Percentiles rank a stretch among this genome's conserved stretches.
Evolutionary conservation across 2,113 vertebrate genomes (phyloP).

Genomic region (Mobula birostris): DNA sequence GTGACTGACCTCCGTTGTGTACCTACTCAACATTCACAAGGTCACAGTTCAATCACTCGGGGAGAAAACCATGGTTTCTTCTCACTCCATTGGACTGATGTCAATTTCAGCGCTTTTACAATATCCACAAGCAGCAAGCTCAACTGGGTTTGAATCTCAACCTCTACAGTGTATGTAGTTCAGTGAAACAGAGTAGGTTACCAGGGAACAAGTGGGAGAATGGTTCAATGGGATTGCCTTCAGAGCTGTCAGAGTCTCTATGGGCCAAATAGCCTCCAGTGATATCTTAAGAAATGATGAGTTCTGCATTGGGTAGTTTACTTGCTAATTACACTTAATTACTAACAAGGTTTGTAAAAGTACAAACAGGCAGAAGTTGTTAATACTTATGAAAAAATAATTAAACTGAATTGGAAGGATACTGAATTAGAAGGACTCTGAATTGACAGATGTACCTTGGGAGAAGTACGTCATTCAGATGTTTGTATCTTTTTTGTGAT

Average conservation of each 20-base stretch:
- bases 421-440: not conserved
- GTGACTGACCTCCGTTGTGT: not conserved
- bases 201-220: too few relatives aligned
- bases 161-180: too few relatives aligned
- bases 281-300: too few relatives aligned
- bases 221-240: too few relatives aligned
- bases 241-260: too few relatives aligned
- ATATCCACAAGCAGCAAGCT: not conserved
- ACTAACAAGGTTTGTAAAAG: not conserved
- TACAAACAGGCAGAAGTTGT: not conserved
- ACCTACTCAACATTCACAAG: not conserved
- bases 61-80: not conserved
- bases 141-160: not conserved
- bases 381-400: not conserved
- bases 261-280: too few relatives aligned
- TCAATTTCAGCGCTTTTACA: not conserved
- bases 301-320: not conserved
- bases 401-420: too few relatives aligned
- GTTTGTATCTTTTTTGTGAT: too few relatives aligned
- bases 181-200: too few relatives aligned
- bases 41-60: not conserved
- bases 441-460: not conserved
- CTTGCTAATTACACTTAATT: not conserved
- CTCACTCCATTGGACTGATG: not conserved
- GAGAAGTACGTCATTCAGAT: not conserved